Base-by-base conservation (phyloP, 2,888 invertebrate genomes). In the Heteromurus nitidus region DNA sequence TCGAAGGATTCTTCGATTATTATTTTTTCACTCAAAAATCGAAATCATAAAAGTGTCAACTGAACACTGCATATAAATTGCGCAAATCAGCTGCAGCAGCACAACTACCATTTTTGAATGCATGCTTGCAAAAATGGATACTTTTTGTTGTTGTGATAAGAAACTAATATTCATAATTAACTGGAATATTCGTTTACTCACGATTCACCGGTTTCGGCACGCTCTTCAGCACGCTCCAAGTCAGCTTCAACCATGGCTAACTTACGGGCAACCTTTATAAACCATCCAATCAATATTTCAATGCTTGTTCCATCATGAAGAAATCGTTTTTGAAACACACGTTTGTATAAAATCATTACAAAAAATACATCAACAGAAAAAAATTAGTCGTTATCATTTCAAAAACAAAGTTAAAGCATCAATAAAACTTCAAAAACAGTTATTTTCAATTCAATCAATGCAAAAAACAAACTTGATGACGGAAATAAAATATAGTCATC, bases 211-310 rank as follows among this genome's bases (percentile, higher is more conserved):
- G 95, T 94, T 91, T 97, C 97, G 88, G 97, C 95, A 89, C 98
- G 94, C 91, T 98, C 98, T 93, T 99, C 99, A 87, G 99, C 97
- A 90, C 98, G 93, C 92, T 99, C 99, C 90, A 99, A 93, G 92
- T 99, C 98, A 91, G 97, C 97, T 92, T 99, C 99, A 95, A 98
- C 96, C 93, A 99, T 95, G 90, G 98, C 97, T 92, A 99, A 93
- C 92, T 99, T 99, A 92, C 99, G 95, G 92, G 99, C 98, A 92
- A 98, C 97, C 99, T 99, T 95, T 98, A 81, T 73, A 81, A 68
- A 70, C 62, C 47, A 42, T 28, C 53, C 64, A 69, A 65, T 79
- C 79, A 79, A 36, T 65, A 65, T 65, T 16, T 69, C 55, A 9
- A 16, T 16, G 13, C 47, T 24, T 53, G 5, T 24, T 53, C 22